Evolutionary conservation across 2,797 vertebrate genomes (phyloP).

Genomic region (Setipinna tenuifilis): DNA sequence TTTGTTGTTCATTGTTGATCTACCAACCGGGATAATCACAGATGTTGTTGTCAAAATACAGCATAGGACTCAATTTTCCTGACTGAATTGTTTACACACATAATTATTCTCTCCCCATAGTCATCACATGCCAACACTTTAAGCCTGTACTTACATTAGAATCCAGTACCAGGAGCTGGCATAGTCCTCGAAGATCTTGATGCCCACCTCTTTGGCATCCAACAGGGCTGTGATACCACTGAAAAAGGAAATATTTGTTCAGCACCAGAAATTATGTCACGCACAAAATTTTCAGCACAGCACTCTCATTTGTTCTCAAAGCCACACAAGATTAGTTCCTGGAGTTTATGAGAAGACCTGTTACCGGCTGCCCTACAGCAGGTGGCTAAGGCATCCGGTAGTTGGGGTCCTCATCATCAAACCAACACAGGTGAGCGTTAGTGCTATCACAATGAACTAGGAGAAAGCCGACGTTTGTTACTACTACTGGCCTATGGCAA

Average conservation of each 20-base stretch:
- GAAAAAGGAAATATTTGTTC: conserved; percentile 51
- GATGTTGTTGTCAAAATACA: too few species aligned
- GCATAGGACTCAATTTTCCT: too few species aligned
- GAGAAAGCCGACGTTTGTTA: conserved; percentile 4
- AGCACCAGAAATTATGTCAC: neutral
- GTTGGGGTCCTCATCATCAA: neutral
- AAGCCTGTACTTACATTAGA: conserved; percentile 82
- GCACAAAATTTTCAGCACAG: neutral
- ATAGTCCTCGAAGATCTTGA: conserved; percentile 96
- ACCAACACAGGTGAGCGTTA: conserved; percentile 17
- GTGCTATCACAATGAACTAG: neutral
- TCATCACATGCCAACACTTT: too few species aligned
- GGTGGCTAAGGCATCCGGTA: neutral
- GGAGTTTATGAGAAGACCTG: conserved; percentile 33
- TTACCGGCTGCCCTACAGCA: neutral
- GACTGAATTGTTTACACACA: too few species aligned
- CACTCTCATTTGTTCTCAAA: conserved; percentile 28
- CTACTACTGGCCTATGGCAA: neutral
- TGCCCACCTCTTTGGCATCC: conserved; percentile 85
- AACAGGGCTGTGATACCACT: conserved; percentile 86
- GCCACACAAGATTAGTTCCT: neutral
- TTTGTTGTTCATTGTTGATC: too few species aligned
- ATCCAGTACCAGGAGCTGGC: conserved; percentile 95
- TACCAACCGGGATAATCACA: too few species aligned
- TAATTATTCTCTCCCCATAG: too few species aligned